phyloP scores from a whole-genome alignment of 2,113 vertebrate genomes.

The Cyphomyrus plagiostoma region DNA sequence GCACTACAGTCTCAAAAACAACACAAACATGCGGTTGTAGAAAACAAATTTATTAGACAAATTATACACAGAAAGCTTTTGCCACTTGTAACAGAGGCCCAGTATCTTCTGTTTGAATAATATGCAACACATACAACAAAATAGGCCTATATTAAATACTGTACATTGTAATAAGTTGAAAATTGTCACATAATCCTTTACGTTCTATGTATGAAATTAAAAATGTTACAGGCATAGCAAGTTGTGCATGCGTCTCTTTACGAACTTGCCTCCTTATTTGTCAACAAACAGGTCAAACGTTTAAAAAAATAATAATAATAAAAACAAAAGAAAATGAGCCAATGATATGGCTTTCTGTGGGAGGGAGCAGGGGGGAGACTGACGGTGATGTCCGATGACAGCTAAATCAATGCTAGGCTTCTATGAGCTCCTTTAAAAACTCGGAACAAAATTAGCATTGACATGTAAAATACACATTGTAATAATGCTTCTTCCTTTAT shows the following conservation, averaged over 20 bases:
- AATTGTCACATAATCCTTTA: slow-evolving; percentile 90
- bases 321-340: slow-evolving; percentile 35
- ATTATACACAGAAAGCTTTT: slow-evolving; percentile 99
- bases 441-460: slow-evolving; percentile 93
- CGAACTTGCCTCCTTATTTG: slow-evolving; percentile 76
- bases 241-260: slow-evolving; percentile 92
- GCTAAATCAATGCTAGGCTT: slow-evolving; percentile 84
- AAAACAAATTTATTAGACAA: slow-evolving; percentile 99
- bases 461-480: slow-evolving; percentile 86
- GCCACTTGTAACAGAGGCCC: slow-evolving; percentile 99
- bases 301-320: slow-evolving; percentile 10
- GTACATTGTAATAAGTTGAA: slow-evolving; percentile 89
- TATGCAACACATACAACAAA: slow-evolving; percentile 99
- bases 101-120: slow-evolving; percentile 96
- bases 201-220: slow-evolving; percentile 83
- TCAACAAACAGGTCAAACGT: slow-evolving; percentile 58
- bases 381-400: slow-evolving; percentile 81
- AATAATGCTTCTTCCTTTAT: slow-evolving; percentile 80
- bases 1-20: slow-evolving; percentile 39
- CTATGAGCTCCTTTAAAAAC: slow-evolving; percentile 79
- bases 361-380: slow-evolving; percentile 78
- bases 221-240: slow-evolving; percentile 88
- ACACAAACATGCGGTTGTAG: slow-evolving; percentile 75
- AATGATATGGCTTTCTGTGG: slow-evolving; percentile 64
- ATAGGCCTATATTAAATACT: slow-evolving; percentile 99